phyloP scores from a whole-genome alignment of 2,888 invertebrate species.

The Thyatira batis region DNA sequence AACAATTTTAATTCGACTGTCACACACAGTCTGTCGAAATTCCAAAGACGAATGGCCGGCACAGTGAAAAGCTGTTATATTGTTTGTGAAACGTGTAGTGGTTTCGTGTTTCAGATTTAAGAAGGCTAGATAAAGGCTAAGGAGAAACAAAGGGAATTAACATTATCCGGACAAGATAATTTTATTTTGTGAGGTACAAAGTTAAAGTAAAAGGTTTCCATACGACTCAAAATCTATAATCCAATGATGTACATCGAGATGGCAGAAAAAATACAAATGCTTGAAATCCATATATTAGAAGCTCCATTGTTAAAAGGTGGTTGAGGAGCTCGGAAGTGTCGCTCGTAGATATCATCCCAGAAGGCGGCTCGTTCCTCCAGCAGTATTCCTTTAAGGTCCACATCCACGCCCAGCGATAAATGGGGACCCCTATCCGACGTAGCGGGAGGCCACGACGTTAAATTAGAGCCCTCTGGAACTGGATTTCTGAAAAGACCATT shows the following conservation, averaged over 20 bases:
- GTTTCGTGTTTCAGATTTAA: too few species aligned
- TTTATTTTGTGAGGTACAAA: too few species aligned
- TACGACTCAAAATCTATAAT: too few species aligned
- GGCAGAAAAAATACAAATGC: neutral
- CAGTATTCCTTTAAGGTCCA: constrained; percentile 31
- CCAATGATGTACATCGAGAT: neutral
- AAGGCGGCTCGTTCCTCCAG: constrained; percentile 32
- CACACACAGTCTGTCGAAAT: too few species aligned
- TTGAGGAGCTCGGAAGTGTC: constrained; percentile 37
- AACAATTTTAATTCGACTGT: too few species aligned
- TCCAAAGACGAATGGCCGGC: too few species aligned
- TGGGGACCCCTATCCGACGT: constrained; percentile 30
- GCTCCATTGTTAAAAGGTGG: constrained; percentile 22
- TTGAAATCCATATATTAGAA: neutral
- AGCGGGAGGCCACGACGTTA: constrained; percentile 43
- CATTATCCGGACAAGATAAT: too few species aligned
- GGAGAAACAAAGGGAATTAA: too few species aligned
- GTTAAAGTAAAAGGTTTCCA: too few species aligned
- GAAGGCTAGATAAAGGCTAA: too few species aligned
- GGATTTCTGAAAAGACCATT: constrained; percentile 39
- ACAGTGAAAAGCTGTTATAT: too few species aligned
- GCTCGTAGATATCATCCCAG: constrained; percentile 50
- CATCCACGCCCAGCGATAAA: constrained; percentile 36
- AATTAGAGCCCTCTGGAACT: constrained; percentile 28
- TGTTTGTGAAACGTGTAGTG: too few species aligned